Evolutionary conservation across 2,113 vertebrate species (phyloP).

Genomic region (Rhabdomys dilectus): DNA sequence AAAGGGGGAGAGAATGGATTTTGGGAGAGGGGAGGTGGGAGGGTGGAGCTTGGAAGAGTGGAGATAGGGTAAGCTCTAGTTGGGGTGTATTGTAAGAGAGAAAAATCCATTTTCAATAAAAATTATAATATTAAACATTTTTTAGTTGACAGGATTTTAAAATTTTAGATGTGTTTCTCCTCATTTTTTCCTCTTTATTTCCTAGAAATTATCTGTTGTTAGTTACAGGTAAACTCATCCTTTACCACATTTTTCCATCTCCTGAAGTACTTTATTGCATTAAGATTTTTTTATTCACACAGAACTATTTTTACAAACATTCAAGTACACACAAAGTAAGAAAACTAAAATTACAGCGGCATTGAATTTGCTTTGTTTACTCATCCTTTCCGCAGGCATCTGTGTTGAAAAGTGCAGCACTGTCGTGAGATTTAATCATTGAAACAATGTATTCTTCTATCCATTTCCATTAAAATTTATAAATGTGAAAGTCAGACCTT

Average conservation of each 20-base stretch:
- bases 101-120: not conserved
- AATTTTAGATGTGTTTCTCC: not conserved
- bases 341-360: not conserved
- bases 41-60: not conserved
- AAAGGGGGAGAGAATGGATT: no score
- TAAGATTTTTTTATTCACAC: not conserved
- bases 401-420: not conserved
- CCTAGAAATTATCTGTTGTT: not conserved
- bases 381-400: not conserved
- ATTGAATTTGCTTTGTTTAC: not conserved
- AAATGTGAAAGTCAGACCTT: not conserved
- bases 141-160: not conserved
- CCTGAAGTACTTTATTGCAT: not conserved
- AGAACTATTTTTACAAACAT: not conserved
- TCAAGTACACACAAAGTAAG: not conserved
- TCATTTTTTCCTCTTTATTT: no score
- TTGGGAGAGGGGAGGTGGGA: not conserved
- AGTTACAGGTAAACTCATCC: not conserved
- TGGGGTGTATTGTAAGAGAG: not conserved
- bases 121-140: not conserved
- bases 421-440: slow-evolving; percentile 5
- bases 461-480: not conserved
- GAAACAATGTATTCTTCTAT: not conserved
- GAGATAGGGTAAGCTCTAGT: not conserved
- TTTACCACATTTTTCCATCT: not conserved